Evolutionary conservation across 2,113 vertebrate species (phyloP), one percentile per base, ranked within the genome.

Genomic region (Lathamus discolor): DNA sequence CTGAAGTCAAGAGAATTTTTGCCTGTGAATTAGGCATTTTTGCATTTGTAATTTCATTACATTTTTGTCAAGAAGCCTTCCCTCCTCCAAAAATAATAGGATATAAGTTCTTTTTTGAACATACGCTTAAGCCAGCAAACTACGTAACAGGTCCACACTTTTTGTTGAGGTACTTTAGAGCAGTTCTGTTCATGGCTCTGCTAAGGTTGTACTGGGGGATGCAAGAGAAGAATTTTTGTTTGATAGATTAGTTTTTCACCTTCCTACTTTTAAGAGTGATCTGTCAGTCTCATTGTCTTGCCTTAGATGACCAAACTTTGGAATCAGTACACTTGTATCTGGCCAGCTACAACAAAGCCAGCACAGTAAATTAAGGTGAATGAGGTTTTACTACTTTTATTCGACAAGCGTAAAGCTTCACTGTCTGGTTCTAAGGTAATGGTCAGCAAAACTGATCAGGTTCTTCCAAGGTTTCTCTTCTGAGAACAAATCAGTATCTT

Each of bases 141-240:
- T 10, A 14, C 0, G 0, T 12, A 68, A 12, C 22, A 66, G 28
- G 17, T 33, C 17, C 35, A 68, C 15, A 10, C 3, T 64, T 74
- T 28, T n/a, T 62, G 6, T 22, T 52, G 19, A 48, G 33, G 10
- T 4, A 29, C 9, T 78, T 66, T 11, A 73, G 17, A 33, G 4
- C 14, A 55, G 11, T 33, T 61, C 35, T 68, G 10, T 13, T 51
- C 22, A 28, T 13, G 20, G 16, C 8, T 55, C 28, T 37, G 9
- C 5, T 52, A 49, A 44, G 12, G 6, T 68, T 67, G 28, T 27
- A 17, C 10, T 31, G 13, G 3, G 10, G 13, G 2, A 6, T 43
- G 6, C 10, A 74, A 83, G 43, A 64, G 33, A 29, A 70, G 14
- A 79, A 66, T 18, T 43, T 43, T 52, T n/a, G 7, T 5, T 43